phyloP scores from a whole-genome alignment of 2,113 vertebrate genomes.

The Noctilio leporinus region DNA sequence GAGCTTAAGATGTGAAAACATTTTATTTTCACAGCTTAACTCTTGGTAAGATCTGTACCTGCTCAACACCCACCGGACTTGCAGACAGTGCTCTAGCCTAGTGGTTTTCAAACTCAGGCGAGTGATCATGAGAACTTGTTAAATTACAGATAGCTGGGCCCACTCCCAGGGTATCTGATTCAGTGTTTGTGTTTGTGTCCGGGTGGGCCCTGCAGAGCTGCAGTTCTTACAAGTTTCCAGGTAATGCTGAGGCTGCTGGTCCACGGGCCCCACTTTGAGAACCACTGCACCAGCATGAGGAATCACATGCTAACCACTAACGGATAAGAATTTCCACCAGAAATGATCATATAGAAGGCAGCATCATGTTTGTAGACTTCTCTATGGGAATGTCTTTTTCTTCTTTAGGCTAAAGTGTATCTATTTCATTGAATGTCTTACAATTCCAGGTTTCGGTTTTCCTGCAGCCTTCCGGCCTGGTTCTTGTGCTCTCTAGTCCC shows the following conservation, averaged over 20 bases:
- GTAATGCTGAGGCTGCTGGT: background rate
- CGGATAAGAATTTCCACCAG: background rate
- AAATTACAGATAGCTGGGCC: accelerated
- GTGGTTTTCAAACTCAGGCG: background rate
- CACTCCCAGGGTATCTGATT: too few species aligned
- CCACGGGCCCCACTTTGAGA: background rate
- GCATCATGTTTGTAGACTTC: background rate
- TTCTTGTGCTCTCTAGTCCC: background rate
- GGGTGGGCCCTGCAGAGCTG: background rate
- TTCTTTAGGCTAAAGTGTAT: background rate
- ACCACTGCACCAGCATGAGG: background rate
- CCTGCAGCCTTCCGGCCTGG: background rate
- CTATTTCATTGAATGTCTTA: background rate
- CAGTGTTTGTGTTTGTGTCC: background rate
- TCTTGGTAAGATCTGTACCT: background rate
- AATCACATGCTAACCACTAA: background rate
- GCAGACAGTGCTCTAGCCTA: background rate
- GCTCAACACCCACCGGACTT: background rate
- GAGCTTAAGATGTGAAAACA: background rate
- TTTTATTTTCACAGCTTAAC: background rate
- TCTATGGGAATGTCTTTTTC: background rate
- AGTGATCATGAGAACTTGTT: accelerated
- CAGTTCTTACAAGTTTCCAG: background rate
- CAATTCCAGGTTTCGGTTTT: background rate
- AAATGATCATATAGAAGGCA: background rate